A percentile compares a stretch with the other conserved stretches of the same genome.
Evolutionary conservation across 1,140 invertebrate genomes (phyloP).

Genomic region (Drosophila tropicalis): DNA sequence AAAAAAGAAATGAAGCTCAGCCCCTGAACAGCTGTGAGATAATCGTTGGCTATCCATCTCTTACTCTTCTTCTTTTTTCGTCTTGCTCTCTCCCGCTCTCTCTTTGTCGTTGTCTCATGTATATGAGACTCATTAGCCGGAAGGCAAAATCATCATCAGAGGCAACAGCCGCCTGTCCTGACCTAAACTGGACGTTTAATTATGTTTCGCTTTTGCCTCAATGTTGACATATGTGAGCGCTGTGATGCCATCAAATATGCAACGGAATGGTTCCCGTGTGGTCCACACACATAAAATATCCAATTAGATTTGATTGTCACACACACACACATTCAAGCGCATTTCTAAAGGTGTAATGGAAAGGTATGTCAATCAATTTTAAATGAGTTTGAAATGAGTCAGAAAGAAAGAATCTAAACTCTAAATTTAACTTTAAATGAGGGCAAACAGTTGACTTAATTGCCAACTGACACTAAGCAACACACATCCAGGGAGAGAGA

Average conservation of each 20-base stretch:
- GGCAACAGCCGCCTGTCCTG: conserved; percentile 24
- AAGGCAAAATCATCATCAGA: background rate
- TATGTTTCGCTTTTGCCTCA: conserved; percentile 58
- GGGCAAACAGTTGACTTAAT: conserved; percentile 46
- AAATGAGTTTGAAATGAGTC: conserved; percentile 74
- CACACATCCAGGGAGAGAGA: conserved; percentile 1
- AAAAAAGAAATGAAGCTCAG: conserved; percentile 7
- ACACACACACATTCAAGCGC: conserved; percentile 16
- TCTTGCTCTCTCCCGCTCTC: background rate
- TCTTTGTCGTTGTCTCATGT: conserved; percentile 3
- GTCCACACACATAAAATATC: conserved; percentile 66
- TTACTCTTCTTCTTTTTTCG: background rate
- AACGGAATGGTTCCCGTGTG: conserved; percentile 63
- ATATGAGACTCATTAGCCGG: conserved; percentile 61
- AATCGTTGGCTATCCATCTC: conserved; percentile 1
- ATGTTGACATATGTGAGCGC: conserved; percentile 56
- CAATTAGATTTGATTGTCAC: conserved; percentile 67
- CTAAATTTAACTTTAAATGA: conserved; percentile 14
- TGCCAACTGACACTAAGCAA: conserved; percentile 62
- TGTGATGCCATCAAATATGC: conserved; percentile 74
- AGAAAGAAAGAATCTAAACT: conserved; percentile 13
- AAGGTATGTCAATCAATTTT: conserved; percentile 73
- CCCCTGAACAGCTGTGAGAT: conserved; percentile 6
- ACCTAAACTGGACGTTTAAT: conserved; percentile 65
- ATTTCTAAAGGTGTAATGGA: background rate